Evolutionary conservation across 1,140 invertebrate genomes (phyloP).

Genomic region (Pararge aegeria): DNA sequence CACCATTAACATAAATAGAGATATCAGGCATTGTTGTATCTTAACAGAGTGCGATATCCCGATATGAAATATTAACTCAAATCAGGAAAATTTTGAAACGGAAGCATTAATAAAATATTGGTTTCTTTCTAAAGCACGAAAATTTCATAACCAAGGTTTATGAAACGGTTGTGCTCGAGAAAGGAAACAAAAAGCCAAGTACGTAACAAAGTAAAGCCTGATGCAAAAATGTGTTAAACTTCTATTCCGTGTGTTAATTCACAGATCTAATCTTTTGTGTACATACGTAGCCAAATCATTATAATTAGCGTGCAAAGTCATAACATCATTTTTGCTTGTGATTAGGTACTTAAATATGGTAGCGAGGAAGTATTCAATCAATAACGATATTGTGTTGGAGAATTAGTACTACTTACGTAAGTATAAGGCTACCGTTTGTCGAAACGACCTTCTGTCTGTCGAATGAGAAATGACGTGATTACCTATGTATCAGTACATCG

Average conservation of each 20-base stretch:
- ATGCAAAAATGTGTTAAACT: background rate
- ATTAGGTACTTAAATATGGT: background rate
- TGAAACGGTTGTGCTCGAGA: too few relatives aligned
- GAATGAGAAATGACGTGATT: background rate
- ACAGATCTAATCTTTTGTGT: background rate
- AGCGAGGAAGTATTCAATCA: constrained; percentile 1
- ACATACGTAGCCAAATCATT: background rate
- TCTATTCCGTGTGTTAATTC: background rate
- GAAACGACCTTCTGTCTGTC: constrained; percentile 2
- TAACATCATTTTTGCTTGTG: background rate
- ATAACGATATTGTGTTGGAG: background rate
- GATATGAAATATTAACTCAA: too few relatives aligned
- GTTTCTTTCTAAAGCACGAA: too few relatives aligned
- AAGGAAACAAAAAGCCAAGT: too few relatives aligned
- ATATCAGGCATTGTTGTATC: too few relatives aligned
- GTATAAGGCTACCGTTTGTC: background rate
- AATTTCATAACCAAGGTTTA: too few relatives aligned
- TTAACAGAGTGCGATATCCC: too few relatives aligned
- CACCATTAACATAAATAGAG: too few relatives aligned
- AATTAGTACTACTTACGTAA: constrained; percentile 3
- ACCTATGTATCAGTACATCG: background rate
- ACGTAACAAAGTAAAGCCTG: too few relatives aligned
- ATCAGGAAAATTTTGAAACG: too few relatives aligned
- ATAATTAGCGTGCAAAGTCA: background rate
- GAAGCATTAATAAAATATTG: too few relatives aligned